Evolutionary conservation across 1,140 invertebrate genomes (phyloP), one percentile per base, ranked within the genome.

Genomic region (Pseudomyrmex dendroicus): DNA sequence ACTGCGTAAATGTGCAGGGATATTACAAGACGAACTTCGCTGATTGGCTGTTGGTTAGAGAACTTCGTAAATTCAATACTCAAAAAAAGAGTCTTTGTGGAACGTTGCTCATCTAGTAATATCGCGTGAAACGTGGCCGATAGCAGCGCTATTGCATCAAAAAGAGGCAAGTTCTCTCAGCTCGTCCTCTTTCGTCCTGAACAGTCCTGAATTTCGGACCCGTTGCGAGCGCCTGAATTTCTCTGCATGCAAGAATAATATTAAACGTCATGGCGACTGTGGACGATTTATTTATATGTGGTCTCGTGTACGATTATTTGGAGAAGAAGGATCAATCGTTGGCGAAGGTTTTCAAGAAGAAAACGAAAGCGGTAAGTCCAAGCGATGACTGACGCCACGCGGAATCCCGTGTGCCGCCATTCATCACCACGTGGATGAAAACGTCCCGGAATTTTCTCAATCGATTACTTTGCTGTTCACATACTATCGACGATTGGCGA

Each of bases 321-420:
- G 85, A 94, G 25, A 95, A 94, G 67, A 95, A 94, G 80, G 96
- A 96, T 84, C 94, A 94, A 74, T 93, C 93, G 7, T 89, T 96
- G 20, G 96, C 96, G 0, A 94, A 95, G 84, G 93, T 95, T 59
- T 96, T 95, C 85, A 94, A 96, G 82, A 95, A 95, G 73, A 96
- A 96, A 92, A 94, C 94, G 12, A 96, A 95, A 70, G 94, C 95
- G 90, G 96, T 96, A 94, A 95, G 95, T 93, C 2, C 0, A 2
- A 1, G 20, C 7, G 10, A 2, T 10, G 10, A 13, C 12, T 66
- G 1, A 5, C 35, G 35, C 61, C 77, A 89, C 73, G 85, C 84
- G 66, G 76, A 1, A 52, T 52, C 1, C 1, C 13, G 54, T 67
- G 57, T 85, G 59, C 89, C 89, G 90, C 88, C 86, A 89, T 88